These are phyloP conservation scores for Pangasius djambal DNA, from an alignment of 2,797 vertebrate species.

Conservation along the genomic window DNA sequence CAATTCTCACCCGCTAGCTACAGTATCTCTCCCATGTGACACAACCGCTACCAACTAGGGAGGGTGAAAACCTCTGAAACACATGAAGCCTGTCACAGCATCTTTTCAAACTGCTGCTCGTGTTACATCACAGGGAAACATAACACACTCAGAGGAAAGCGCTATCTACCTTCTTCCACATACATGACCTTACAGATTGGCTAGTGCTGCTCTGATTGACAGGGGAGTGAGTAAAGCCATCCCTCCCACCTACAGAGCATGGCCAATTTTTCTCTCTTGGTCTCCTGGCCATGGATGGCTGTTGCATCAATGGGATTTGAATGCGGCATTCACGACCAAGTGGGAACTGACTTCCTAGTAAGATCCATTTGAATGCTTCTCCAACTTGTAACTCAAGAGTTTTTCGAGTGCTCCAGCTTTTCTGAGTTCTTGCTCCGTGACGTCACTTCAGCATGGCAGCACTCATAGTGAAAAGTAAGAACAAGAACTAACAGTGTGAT, in stretches of 20 bases:
- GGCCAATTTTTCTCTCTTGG: background rate
- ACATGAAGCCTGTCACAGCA: background rate
- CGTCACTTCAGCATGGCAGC: background rate
- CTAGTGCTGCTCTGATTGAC: background rate
- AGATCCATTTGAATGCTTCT: background rate
- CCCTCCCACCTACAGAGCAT: no score
- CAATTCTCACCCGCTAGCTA: background rate
- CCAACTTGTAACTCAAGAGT: background rate
- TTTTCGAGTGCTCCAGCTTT: background rate
- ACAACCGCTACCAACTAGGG: background rate
- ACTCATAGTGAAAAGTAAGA: background rate
- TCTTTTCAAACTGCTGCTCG: background rate
- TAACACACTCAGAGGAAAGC: background rate
- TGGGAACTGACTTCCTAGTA: background rate
- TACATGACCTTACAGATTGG: background rate
- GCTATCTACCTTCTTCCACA: background rate
- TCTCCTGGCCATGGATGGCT: background rate
- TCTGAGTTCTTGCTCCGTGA: background rate
- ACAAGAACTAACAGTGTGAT: background rate
- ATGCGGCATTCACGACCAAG: background rate
- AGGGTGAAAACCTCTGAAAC: background rate
- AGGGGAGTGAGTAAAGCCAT: background rate
- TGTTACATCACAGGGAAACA: background rate
- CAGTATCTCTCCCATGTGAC: background rate
- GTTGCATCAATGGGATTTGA: background rate